Conservation (phyloP, 1,140 invertebrate species). For the Brachionus manjavacas region DNA sequence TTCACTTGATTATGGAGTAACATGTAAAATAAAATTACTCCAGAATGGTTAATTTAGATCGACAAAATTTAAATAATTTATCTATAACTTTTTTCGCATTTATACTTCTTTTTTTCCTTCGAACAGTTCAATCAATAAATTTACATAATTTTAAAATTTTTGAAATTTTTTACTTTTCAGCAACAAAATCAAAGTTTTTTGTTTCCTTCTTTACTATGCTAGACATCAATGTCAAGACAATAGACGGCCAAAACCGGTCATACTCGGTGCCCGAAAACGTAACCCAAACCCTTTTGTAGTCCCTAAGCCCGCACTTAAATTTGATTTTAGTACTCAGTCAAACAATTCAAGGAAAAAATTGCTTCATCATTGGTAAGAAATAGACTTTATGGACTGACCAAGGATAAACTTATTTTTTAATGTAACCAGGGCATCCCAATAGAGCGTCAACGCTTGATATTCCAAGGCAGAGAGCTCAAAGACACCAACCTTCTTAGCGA, state of each 20-base stretch:
- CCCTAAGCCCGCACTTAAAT: neutral
- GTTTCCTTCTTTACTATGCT: slow-evolving; percentile 63
- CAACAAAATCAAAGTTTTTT: neutral
- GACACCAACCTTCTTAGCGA: slow-evolving; percentile 63
- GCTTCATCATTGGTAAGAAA: slow-evolving; percentile 57
- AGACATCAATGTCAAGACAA: slow-evolving; percentile 80
- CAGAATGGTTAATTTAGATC: too few species aligned
- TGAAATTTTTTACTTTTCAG: neutral
- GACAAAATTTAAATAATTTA: neutral
- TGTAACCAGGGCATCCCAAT: slow-evolving; percentile 64
- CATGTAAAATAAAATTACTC: neutral
- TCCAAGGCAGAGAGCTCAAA: slow-evolving; percentile 39
- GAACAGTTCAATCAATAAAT: neutral
- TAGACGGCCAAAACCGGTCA: slow-evolving; percentile 81
- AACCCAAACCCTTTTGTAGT: slow-evolving; percentile 51
- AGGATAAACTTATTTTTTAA: neutral
- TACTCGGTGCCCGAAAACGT: slow-evolving; percentile 81
- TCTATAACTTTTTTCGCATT: neutral
- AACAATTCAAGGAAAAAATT: slow-evolving; percentile 79
- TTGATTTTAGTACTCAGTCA: slow-evolving; percentile 70
- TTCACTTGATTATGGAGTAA: neutral
- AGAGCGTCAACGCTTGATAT: slow-evolving; percentile 54
- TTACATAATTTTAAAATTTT: neutral
- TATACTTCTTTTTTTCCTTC: neutral
- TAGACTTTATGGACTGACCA: slow-evolving; percentile 55